These are phyloP conservation scores for Echinometra lucunter DNA, from an alignment of 53 echinoderm and acorn worm genomes.

Conservation along the genomic window DNA sequence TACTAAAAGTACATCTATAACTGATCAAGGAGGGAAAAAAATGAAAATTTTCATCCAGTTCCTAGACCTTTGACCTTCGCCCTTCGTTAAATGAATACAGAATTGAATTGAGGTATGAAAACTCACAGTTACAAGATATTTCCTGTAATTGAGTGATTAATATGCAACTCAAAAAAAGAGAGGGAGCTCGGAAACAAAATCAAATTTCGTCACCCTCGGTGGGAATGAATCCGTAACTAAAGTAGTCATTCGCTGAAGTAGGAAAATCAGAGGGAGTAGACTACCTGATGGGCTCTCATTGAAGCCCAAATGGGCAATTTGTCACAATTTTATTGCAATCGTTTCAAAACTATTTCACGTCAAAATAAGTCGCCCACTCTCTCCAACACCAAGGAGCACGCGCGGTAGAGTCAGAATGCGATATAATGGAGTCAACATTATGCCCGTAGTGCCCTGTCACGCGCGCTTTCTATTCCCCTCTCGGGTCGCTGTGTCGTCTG, in stretches of 20 bases:
- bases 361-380: conserved; percentile 60
- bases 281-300: conserved; percentile 58
- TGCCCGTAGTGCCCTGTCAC: conserved; percentile 53
- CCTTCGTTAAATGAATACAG: conserved; percentile 37
- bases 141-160: conserved; percentile 45
- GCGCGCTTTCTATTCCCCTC: conserved; percentile 58
- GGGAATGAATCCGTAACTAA: not conserved
- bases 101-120: conserved; percentile 49
- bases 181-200: conserved; percentile 20
- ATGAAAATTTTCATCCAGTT: not conserved
- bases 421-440: conserved; percentile 9
- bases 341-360: conserved; percentile 69
- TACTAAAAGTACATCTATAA: not conserved
- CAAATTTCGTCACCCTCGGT: conserved; percentile 42
- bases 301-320: conserved; percentile 70
- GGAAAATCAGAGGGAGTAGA: not conserved
- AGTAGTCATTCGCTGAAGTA: conserved; percentile 8
- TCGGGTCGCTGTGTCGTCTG: conserved; percentile 55
- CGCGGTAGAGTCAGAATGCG: not conserved
- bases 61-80: conserved; percentile 41
- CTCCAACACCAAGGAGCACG: conserved; percentile 10
- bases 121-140: conserved; percentile 14
- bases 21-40: not conserved
- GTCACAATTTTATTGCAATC: conserved; percentile 69
- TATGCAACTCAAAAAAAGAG: not conserved